Evolutionary conservation across 1,140 invertebrate species (phyloP), one percentile per base, ranked within the genome.

Genomic region (Zophobas atratus): DNA sequence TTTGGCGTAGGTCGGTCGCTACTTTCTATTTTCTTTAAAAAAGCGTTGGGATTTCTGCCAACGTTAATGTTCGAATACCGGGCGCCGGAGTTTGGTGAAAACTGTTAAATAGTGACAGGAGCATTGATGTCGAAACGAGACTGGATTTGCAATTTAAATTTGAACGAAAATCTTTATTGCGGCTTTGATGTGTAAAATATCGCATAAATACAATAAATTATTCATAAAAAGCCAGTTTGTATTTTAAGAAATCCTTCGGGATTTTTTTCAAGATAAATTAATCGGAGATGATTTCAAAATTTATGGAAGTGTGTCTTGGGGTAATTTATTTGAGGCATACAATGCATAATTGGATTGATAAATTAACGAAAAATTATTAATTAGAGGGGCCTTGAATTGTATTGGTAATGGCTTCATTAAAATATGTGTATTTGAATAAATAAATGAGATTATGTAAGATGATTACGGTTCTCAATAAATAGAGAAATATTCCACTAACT

Each of bases 401-500:
- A 38, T 39, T 63, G 35, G 41, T 63, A 33, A 41, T 33, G 60
- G 60, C 41, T 20, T 43, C 38, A 67, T 41, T 43, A 43, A 20
- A 20, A 20, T 20, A 20, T 20, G 20, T 20, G 20, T 20, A 67
- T 67, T 67, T 38, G n/a, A 20, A 51, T 51, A 51, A 51, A 51
- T 20, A 51, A 20, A 51, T 51, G 20, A 4, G 20, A n/a, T 51
- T 51, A 20, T 20, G 49, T 20, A 51, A 51, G 6, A 8, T 3
- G 3, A 46, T 46, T 46, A 46, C 41, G 87, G 86, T 87, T 85
- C 2, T 85, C 1, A 86, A 87, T 63, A 81, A 86, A 1, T 84
- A 82, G 38, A 84, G 85, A 6, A 87, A 86, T 73, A 76, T 85
- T 32, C 85, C 82, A 20, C 20, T 20, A 20, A 20, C 20, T 20